These are phyloP conservation scores for Osmerus eperlanus DNA, from an alignment of 2,113 vertebrate genomes.

Conservation along the genomic window DNA sequence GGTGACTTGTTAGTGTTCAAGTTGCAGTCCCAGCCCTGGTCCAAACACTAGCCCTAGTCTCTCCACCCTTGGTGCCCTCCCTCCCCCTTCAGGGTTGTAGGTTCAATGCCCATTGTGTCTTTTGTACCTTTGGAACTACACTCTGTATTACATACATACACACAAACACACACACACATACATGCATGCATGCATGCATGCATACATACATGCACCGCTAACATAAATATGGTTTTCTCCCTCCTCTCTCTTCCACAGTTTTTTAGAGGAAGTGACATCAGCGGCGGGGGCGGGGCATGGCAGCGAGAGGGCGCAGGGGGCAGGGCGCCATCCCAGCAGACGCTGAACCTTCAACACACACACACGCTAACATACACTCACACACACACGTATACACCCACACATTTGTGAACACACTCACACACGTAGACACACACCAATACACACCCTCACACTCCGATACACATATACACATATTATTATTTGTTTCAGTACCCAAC, in stretches of 20 bases:
- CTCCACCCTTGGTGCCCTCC: too few relatives aligned
- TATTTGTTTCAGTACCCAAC: conserved; percentile 33
- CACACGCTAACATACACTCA: neutral
- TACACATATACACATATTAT: conserved; percentile 46
- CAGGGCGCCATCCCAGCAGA: conserved; percentile 54
- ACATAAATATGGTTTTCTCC: neutral
- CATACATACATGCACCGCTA: neutral
- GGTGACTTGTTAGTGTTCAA: too few relatives aligned
- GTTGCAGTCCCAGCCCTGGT: too few relatives aligned
- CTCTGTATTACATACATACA: neutral
- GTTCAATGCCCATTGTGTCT: neutral
- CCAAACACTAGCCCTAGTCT: neutral
- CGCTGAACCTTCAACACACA: conserved; percentile 48
- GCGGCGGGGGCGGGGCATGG: conserved; percentile 37
- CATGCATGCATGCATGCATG: neutral
- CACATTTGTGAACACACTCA: neutral
- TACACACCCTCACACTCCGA: conserved; percentile 87
- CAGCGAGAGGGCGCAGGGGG: conserved; percentile 47
- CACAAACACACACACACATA: neutral
- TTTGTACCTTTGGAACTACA: neutral
- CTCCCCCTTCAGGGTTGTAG: neutral
- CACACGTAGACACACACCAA: conserved; percentile 76
- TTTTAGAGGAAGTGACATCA: conserved; percentile 71
- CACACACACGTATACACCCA: neutral
- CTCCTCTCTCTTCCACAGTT: conserved; percentile 47